Percentiles rank a stretch among this genome's conserved stretches.
Evolutionary conservation across 2,113 vertebrate genomes (phyloP).

Genomic region (Aspiorhynchus laticeps): DNA sequence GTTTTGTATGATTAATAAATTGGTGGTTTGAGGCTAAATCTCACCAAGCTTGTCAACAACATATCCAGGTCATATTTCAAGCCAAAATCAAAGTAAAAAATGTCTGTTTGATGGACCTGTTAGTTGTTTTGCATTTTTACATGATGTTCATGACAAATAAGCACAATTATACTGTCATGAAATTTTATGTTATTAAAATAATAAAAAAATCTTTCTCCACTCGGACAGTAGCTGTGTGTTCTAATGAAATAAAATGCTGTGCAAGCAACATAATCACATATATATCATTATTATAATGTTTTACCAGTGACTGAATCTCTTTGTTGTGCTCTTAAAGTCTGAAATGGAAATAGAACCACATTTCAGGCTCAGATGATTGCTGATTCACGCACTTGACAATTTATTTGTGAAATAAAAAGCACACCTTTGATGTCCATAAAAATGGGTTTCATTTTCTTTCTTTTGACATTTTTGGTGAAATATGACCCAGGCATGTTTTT

Average conservation of each 20-base stretch:
- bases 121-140: background rate
- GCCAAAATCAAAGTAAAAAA: background rate
- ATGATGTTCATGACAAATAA: background rate
- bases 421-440: background rate
- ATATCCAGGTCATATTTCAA: background rate
- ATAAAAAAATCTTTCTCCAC: background rate
- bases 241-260: background rate
- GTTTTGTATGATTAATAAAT: background rate
- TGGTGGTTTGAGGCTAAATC: background rate
- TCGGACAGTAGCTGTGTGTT: background rate
- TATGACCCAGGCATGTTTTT: constrained; percentile 14
- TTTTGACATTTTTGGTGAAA: background rate
- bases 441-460: background rate
- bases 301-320: background rate
- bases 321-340: too few relatives aligned
- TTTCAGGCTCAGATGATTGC: background rate
- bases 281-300: background rate
- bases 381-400: background rate
- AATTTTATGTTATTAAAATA: background rate
- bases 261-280: background rate
- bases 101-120: background rate
- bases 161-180: background rate
- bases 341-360: background rate
- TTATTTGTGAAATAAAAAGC: background rate
- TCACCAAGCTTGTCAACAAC: background rate